A percentile compares a stretch with the other conserved stretches of the same genome.
Conservation (phyloP, 1,140 invertebrate genomes). For the Drosophila neocordata region DNA sequence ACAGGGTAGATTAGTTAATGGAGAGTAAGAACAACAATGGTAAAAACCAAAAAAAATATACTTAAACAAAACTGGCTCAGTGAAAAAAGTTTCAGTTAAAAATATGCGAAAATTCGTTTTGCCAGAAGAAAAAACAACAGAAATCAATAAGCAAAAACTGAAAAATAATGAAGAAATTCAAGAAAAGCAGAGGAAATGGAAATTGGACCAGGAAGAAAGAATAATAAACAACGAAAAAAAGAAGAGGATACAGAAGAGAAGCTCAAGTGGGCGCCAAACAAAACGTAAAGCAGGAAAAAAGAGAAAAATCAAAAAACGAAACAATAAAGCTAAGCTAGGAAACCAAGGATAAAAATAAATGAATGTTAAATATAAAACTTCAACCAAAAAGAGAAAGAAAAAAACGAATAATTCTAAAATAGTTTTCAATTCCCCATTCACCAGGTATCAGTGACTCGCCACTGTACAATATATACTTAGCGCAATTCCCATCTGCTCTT, state of each 20-base stretch:
- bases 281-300: background rate
- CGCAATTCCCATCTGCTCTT: slow-evolving; percentile 5
- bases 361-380: too few species aligned
- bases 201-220: background rate
- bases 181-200: background rate
- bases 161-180: background rate
- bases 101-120: too few species aligned
- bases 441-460: slow-evolving; percentile 3
- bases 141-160: background rate
- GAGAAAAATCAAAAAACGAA: background rate
- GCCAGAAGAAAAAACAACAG: background rate
- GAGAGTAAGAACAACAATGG: background rate
- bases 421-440: background rate
- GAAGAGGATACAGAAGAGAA: background rate
- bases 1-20: slow-evolving; percentile 10
- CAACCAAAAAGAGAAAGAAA: too few species aligned
- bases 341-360: too few species aligned
- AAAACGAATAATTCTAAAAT: too few species aligned
- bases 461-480: background rate
- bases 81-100: too few species aligned
- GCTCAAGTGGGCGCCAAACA: too few species aligned
- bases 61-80: background rate
- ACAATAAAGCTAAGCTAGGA: too few species aligned
- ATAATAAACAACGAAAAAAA: background rate
- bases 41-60: background rate